Percentiles rank a stretch among this genome's conserved stretches.
phyloP scores from a whole-genome alignment of 1,140 invertebrate genomes.

The Drosophila prosaltans region DNA sequence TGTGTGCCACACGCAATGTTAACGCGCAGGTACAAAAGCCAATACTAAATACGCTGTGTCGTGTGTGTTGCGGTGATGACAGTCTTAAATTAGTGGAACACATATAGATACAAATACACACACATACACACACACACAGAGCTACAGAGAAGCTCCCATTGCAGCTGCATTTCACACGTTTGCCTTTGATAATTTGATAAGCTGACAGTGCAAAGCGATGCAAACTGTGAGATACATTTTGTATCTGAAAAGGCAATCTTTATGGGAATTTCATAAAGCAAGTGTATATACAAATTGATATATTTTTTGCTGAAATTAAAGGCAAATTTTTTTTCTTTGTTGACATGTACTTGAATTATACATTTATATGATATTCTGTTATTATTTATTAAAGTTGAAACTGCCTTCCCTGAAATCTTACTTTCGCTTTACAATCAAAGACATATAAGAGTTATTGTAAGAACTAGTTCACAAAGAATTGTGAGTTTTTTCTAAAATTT shows the following conservation, averaged over 20 bases:
- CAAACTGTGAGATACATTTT: neutral
- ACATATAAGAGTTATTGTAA: too few relatives aligned
- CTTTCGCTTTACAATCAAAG: too few relatives aligned
- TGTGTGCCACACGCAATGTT: conserved; percentile 23
- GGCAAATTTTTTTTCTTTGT: too few relatives aligned
- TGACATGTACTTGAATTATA: too few relatives aligned
- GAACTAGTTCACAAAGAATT: too few relatives aligned
- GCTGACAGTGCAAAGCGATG: conserved; percentile 37
- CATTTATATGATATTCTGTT: too few relatives aligned
- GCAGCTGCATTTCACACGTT: conserved; percentile 61
- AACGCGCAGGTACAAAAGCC: conserved; percentile 25
- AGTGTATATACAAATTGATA: neutral
- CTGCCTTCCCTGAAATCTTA: too few relatives aligned
- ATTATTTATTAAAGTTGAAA: too few relatives aligned
- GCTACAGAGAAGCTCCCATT: conserved; percentile 10
- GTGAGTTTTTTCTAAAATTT: too few relatives aligned
- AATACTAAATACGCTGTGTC: conserved; percentile 28
- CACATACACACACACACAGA: neutral
- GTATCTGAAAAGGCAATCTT: conserved; percentile 6
- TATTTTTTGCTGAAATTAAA: neutral
- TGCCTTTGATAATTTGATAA: conserved; percentile 56
- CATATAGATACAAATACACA: conserved; percentile 7
- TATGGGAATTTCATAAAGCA: conserved; percentile 1
- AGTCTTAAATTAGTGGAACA: conserved; percentile 26
- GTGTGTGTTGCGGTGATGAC: conserved; percentile 14